Conservation (phyloP, 2,113 vertebrate species). For the Piprites chloris region DNA sequence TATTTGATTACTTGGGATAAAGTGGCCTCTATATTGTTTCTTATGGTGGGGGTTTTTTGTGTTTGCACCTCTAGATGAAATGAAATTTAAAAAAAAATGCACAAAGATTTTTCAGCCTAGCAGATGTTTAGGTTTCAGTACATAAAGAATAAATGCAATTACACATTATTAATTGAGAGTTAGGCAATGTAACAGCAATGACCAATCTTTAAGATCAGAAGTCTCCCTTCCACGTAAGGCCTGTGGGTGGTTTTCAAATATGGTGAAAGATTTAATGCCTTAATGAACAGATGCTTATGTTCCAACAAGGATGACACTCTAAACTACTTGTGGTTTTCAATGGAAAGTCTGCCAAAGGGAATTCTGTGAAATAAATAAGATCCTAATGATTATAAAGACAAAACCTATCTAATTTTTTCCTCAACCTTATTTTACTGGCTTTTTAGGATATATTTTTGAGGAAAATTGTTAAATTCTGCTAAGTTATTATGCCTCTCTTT, state of each 20-base stretch:
- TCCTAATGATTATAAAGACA: not conserved
- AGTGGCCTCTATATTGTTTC: not conserved
- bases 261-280: not conserved
- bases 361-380: not conserved
- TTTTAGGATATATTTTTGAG: not conserved
- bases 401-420: not conserved
- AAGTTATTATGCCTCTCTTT: not conserved
- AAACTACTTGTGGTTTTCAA: not conserved
- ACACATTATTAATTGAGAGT: not conserved
- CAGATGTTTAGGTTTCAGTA: not conserved
- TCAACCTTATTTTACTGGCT: not conserved
- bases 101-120: not conserved
- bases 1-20: not conserved
- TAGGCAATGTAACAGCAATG: not conserved
- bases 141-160: not conserved
- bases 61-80: not conserved
- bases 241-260: not conserved
- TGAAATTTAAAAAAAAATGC: not conserved
- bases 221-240: not conserved
- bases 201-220: not conserved
- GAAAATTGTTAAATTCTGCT: not conserved
- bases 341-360: not conserved
- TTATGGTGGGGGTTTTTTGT: rapidly evolving
- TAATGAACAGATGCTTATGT: not conserved
- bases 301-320: not conserved